These are phyloP conservation scores for Xiphophorus maculatus DNA, from an alignment of 2,113 vertebrate genomes.

Conservation along the genomic window DNA sequence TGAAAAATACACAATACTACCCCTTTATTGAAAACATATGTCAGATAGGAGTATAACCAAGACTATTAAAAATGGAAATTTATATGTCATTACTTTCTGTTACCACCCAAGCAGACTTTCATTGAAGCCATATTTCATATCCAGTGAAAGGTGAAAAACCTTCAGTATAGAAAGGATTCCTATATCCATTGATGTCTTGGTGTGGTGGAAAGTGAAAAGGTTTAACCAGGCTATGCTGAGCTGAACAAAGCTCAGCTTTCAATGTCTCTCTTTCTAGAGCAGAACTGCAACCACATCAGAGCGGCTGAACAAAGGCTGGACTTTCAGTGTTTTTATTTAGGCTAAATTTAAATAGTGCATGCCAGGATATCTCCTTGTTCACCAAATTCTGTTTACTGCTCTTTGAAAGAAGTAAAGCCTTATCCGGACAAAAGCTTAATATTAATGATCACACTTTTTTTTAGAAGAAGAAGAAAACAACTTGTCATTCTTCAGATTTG, in stretches of 20 bases:
- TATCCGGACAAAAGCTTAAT: background rate
- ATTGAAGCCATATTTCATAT: background rate
- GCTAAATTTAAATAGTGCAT: background rate
- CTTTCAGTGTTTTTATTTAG: background rate
- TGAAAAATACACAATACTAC: too few species aligned
- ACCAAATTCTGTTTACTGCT: background rate
- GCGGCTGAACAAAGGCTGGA: background rate
- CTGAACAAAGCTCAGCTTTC: background rate
- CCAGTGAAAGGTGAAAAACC: background rate
- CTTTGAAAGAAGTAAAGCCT: background rate
- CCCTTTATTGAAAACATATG: too few species aligned
- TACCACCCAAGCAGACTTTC: too few species aligned
- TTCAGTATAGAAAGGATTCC: background rate
- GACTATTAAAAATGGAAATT: too few species aligned
- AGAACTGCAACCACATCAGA: background rate
- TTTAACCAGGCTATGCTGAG: background rate
- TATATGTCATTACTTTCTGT: too few species aligned
- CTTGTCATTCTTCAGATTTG: background rate
- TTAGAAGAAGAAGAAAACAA: background rate
- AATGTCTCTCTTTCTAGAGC: background rate
- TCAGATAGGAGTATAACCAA: too few species aligned
- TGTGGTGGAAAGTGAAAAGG: too few species aligned
- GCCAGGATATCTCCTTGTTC: background rate
- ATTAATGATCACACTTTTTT: background rate
- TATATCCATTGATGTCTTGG: background rate